A percentile compares a stretch with the other conserved stretches of the same genome.
Conservation (phyloP, 2,113 vertebrate species). For the Anthoscopus minutus region DNA sequence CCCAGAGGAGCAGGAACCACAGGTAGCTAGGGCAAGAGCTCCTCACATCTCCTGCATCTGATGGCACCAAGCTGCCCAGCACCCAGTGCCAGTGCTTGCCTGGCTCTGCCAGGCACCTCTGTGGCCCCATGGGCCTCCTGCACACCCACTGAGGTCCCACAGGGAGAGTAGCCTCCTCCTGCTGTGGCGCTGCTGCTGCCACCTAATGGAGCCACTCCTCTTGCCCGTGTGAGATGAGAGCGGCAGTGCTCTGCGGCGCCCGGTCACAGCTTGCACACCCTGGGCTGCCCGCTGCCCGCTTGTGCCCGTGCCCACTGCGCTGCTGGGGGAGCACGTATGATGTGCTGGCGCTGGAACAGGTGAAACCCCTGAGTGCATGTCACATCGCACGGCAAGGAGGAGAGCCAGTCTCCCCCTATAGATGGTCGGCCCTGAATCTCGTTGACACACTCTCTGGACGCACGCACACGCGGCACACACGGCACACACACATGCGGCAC, state of each 20-base stretch:
- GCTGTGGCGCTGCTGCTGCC: slow-evolving; percentile 1
- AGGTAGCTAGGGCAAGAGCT: not conserved
- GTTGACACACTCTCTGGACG: accelerated
- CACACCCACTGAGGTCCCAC: accelerated
- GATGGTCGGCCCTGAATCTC: not conserved
- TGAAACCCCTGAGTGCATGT: not conserved
- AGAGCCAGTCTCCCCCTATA: not conserved
- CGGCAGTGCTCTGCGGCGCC: not conserved
- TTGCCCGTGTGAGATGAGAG: not conserved
- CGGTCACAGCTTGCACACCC: not conserved
- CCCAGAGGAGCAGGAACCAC: not conserved
- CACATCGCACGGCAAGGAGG: not conserved
- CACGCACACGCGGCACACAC: not conserved
- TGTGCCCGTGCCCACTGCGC: not conserved
- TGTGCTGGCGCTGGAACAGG: accelerated
- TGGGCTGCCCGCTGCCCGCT: not conserved
- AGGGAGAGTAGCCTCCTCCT: not conserved
- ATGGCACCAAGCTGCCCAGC: not conserved
- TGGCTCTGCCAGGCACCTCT: not conserved
- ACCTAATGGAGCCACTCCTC: not conserved
- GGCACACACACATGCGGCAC: not conserved
- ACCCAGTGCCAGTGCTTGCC: not conserved
- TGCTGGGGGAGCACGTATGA: not conserved
- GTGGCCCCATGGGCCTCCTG: not conserved
- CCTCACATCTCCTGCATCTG: not conserved